Evolutionary conservation across 2,113 vertebrate species (phyloP).

Genomic region (Halichoerus grypus): DNA sequence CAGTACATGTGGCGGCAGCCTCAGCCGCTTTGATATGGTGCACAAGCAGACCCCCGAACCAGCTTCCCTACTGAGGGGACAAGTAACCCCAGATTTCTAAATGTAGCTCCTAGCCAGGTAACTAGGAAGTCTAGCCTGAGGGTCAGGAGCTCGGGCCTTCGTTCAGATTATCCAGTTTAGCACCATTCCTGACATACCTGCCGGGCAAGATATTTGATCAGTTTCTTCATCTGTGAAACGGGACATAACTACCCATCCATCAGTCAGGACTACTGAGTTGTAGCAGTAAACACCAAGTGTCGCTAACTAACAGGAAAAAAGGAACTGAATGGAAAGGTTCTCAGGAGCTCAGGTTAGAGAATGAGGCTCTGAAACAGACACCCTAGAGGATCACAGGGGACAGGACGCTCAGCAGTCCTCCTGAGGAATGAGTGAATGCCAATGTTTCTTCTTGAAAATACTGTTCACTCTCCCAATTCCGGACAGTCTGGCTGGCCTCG

Average conservation of each 20-base stretch:
- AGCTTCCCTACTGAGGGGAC: background rate
- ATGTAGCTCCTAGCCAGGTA: background rate
- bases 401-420: rapidly evolving
- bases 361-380: background rate
- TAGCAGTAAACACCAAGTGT: background rate
- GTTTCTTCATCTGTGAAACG: background rate
- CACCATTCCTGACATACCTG: background rate
- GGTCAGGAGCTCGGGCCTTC: background rate
- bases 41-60: background rate
- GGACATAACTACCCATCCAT: background rate
- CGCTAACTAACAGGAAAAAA: background rate
- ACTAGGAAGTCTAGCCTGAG: background rate
- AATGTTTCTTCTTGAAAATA: background rate
- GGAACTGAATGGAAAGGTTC: background rate
- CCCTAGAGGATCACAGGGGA: background rate
- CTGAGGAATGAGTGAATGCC: background rate
- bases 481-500: background rate
- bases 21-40: background rate
- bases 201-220: background rate
- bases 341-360: background rate
- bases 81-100: background rate
- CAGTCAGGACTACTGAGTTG: background rate
- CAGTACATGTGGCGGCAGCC: background rate
- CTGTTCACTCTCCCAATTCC: background rate
- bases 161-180: background rate